Percentiles rank a stretch among this genome's conserved stretches.
Evolutionary conservation across 1,140 invertebrate species (phyloP).

Genomic region (Augochlora pura): DNA sequence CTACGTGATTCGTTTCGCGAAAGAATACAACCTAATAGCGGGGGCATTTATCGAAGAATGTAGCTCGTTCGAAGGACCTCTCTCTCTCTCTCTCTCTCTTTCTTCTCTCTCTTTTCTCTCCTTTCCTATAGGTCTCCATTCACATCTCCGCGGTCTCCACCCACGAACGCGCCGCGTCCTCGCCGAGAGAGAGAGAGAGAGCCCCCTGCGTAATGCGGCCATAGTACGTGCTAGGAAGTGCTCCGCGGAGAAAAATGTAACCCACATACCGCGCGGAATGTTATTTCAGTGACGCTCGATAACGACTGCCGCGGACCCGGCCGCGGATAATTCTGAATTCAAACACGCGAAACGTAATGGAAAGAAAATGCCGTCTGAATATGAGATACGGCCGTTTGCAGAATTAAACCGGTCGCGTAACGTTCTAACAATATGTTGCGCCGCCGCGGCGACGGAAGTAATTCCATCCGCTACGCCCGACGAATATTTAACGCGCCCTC

Average conservation of each 20-base stretch:
- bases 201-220: slow-evolving; percentile 39
- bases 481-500: background rate
- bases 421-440: background rate
- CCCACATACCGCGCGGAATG: slow-evolving; percentile 39
- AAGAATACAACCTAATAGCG: slow-evolving; percentile 54
- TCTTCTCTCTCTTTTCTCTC: too few species aligned
- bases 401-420: background rate
- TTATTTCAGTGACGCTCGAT: slow-evolving; percentile 36
- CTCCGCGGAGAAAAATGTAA: slow-evolving; percentile 44
- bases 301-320: background rate
- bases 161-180: background rate
- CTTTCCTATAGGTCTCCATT: slow-evolving; percentile 19
- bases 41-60: slow-evolving; percentile 47
- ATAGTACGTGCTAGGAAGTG: slow-evolving; percentile 32
- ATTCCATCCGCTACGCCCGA: background rate
- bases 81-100: too few species aligned
- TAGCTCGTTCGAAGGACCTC: slow-evolving; percentile 17
- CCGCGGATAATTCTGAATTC: slow-evolving; percentile 6
- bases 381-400: background rate
- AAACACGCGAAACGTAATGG: slow-evolving; percentile 13
- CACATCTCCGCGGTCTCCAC: slow-evolving; percentile 4
- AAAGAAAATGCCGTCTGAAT: background rate
- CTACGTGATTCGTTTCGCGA: slow-evolving; percentile 46
- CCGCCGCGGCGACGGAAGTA: too few species aligned
- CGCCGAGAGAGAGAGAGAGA: too few species aligned